Base-by-base conservation (phyloP, 2,797 vertebrate genomes). In the Pampus argenteus region DNA sequence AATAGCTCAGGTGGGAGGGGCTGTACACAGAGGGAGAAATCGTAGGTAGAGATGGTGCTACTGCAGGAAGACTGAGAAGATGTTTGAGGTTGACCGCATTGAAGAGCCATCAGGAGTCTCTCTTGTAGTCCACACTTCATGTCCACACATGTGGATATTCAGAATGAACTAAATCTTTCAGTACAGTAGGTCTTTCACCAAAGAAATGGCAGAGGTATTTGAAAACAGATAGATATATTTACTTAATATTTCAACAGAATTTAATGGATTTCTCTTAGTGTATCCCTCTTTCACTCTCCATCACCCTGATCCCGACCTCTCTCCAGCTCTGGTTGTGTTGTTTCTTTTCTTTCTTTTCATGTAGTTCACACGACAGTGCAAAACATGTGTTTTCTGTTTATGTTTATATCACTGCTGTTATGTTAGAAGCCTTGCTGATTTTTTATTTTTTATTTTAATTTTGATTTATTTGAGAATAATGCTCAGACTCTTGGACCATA, bases 231-330 rank as follows among this genome's bases (percentile, higher is more conserved):
- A 77, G 48, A 80, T 68, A 76, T 85, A 86, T 92, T 92, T 81
- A 70, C 76, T 94, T 83, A 93, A 93, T 93, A 92, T 93, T 93
- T 93, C 78, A 93, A 78, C 77, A 82, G 84, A 88, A 86, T 93
- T 92, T 89, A 93, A 93, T 93, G 89, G 91, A 87, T 83, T 91
- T 89, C 62, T 88, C 70, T 65, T 36, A 78, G 74, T 83, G 62
- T 50, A 49, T 70, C 67, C 20, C n/a, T 55, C 40, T 59, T 45
- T 61, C 45, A 38, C 48, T 49, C 48, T 61, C 52, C 60, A 58
- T 67, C 65, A 58, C 22, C 55, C 23, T 14, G 9, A 40, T 61
- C n/a, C 9, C 23, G 54, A 51, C 48, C 42, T 71, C 62, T 73
- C 18, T 31, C 47, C 47, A 13, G 56, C 51, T 23, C 55, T 23